A percentile compares a stretch with the other conserved stretches of the same genome.
These are phyloP conservation scores for Tetropium fuscum DNA, from an alignment of 2,888 invertebrate species.

Conservation along the genomic window DNA sequence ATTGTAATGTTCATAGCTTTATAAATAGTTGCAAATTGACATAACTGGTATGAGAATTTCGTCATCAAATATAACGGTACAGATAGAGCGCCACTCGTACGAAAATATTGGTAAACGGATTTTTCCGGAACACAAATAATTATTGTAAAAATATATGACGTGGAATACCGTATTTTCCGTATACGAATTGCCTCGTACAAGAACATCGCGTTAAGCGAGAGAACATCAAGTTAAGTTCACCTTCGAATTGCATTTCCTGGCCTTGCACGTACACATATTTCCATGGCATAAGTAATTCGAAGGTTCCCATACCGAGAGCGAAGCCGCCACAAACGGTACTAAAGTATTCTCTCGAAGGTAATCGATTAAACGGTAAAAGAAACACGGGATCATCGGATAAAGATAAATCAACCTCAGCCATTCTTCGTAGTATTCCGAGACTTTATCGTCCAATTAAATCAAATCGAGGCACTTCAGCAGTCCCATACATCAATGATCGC, in stretches of 20 bases:
- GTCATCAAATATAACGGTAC: too few species aligned
- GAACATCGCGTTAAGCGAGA: too few species aligned
- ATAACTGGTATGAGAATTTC: too few species aligned
- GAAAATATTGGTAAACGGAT: too few species aligned
- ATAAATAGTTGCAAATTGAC: too few species aligned
- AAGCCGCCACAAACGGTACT: slow-evolving; percentile 9
- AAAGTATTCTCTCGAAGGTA: slow-evolving; percentile 2
- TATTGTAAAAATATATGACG: too few species aligned
- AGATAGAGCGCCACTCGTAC: too few species aligned
- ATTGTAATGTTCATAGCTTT: too few species aligned
- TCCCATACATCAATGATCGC: slow-evolving; percentile 60
- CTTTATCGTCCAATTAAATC: slow-evolving; percentile 63
- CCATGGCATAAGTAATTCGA: slow-evolving; percentile 4
- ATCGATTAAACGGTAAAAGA: slow-evolving; percentile 27
- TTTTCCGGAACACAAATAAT: too few species aligned
- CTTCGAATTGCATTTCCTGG: slow-evolving; percentile 2
- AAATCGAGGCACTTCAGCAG: slow-evolving; percentile 59
- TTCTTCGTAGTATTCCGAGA: slow-evolving; percentile 46
- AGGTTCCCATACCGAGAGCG: background rate
- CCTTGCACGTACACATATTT: background rate
- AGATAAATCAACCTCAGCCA: slow-evolving; percentile 29
- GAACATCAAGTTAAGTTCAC: too few species aligned
- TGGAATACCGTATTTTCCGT: too few species aligned
- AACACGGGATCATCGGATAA: slow-evolving; percentile 28
- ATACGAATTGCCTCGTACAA: too few species aligned